A percentile compares a stretch with the other conserved stretches of the same genome.
Evolutionary conservation across 2,888 invertebrate species (phyloP).

Genomic region (Cantharis nigra): DNA sequence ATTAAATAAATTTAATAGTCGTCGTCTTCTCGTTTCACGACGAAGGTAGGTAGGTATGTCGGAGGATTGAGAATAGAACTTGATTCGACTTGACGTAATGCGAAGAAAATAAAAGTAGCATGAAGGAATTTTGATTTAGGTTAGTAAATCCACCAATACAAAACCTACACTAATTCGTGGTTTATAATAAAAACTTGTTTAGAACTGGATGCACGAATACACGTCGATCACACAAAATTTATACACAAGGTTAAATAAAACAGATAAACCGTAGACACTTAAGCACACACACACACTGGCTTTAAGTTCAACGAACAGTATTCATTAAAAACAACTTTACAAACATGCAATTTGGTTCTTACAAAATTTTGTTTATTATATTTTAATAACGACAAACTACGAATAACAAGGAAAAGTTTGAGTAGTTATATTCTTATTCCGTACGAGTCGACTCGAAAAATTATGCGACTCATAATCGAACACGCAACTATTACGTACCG

Average conservation of each 20-base stretch:
- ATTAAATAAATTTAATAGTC: background rate
- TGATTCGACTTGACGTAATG: conserved; percentile 3
- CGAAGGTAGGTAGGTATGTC: background rate
- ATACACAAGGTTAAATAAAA: conserved; percentile 21
- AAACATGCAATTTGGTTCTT: conserved; percentile 6
- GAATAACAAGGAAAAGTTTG: background rate
- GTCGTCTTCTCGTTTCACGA: background rate
- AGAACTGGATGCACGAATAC: conserved; percentile 14
- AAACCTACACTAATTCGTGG: conserved; percentile 15
- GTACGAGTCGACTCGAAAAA: background rate
- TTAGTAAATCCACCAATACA: conserved; percentile 12
- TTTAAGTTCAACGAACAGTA: conserved; percentile 25
- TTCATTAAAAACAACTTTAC: conserved; percentile 17
- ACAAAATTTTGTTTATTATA: background rate
- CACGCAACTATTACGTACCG: conserved; percentile 1
- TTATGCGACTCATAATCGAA: background rate
- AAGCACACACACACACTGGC: conserved; percentile 17
- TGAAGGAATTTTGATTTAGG: conserved; percentile 8
- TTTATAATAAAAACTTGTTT: conserved; percentile 13
- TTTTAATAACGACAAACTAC: background rate
- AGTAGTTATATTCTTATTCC: background rate
- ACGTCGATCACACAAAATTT: conserved; percentile 23
- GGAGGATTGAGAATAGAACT: background rate
- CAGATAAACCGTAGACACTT: conserved; percentile 23
- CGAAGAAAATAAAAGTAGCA: background rate